These are phyloP conservation scores for Daubentonia madagascariensis DNA, from an alignment of 2,113 vertebrate genomes.

Conservation along the genomic window DNA sequence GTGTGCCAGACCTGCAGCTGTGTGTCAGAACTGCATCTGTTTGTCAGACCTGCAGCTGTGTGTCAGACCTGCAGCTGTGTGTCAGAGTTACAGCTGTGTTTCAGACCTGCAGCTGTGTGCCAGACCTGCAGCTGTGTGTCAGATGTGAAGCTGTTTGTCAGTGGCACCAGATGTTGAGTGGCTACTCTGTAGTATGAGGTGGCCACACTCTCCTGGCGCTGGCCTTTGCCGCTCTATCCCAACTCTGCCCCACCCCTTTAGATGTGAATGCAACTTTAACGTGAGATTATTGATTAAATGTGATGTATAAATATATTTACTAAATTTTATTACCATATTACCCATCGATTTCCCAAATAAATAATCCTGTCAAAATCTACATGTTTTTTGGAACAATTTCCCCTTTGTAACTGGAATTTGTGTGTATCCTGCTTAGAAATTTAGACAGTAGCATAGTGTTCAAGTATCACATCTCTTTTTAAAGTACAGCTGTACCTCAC, in stretches of 20 bases:
- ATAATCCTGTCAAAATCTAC: neutral
- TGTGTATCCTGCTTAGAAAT: neutral
- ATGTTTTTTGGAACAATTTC: neutral
- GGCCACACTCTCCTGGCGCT: neutral
- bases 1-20: neutral
- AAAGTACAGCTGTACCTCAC: too few species aligned
- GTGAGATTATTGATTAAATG: too few species aligned
- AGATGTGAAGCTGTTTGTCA: neutral
- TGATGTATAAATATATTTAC: neutral
- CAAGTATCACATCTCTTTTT: neutral
- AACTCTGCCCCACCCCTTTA: neutral
- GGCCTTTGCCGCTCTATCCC: neutral
- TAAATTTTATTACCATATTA: neutral
- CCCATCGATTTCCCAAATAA: neutral
- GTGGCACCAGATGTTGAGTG: too few species aligned
- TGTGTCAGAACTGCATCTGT: neutral
- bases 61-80: neutral
- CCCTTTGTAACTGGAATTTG: neutral
- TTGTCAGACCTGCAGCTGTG: neutral
- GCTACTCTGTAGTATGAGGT: fast-evolving
- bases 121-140: neutral
- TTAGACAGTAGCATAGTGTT: neutral
- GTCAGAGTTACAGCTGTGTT: neutral
- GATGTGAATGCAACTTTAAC: neutral
- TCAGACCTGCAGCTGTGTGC: neutral